Evolutionary conservation across 2,797 vertebrate species (phyloP).

Genomic region (Mustela erminea): DNA sequence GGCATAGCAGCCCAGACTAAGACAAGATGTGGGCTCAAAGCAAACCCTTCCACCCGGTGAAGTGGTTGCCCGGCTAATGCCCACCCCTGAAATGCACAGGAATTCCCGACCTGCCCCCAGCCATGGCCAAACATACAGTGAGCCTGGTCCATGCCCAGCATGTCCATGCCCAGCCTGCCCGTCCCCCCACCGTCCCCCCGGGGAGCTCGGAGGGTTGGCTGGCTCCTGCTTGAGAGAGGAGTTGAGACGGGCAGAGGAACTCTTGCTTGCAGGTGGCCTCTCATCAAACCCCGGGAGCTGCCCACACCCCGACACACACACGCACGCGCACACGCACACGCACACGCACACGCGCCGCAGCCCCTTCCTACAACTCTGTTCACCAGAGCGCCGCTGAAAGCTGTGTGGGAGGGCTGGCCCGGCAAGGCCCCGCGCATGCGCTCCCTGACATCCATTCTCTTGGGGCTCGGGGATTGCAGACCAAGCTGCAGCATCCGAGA

Average conservation of each 20-base stretch:
- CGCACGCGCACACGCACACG: not conserved
- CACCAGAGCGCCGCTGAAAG: not conserved
- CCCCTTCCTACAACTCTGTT: not conserved
- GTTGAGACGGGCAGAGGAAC: not conserved
- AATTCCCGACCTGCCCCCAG: not conserved
- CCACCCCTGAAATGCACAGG: not conserved
- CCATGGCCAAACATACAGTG: not conserved
- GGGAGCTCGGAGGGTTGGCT: not conserved
- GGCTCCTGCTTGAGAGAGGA: not conserved
- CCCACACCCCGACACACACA: not conserved
- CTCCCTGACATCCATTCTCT: not conserved
- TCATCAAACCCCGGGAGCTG: not conserved
- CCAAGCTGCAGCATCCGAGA: not conserved
- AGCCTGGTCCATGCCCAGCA: not conserved
- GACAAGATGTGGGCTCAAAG: not conserved
- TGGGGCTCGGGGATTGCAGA: not conserved
- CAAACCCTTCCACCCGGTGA: not conserved
- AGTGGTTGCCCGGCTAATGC: not conserved
- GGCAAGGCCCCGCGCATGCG: not conserved
- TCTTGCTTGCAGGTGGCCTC: not conserved
- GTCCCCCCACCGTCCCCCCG: accelerated
- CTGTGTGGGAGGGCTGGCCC: not conserved
- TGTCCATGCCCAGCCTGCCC: not conserved
- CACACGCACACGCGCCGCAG: not conserved
- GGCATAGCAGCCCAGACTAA: not conserved